These are phyloP conservation scores for Priocnemis perturbator DNA, from an alignment of 2,888 invertebrate species.

Conservation along the genomic window DNA sequence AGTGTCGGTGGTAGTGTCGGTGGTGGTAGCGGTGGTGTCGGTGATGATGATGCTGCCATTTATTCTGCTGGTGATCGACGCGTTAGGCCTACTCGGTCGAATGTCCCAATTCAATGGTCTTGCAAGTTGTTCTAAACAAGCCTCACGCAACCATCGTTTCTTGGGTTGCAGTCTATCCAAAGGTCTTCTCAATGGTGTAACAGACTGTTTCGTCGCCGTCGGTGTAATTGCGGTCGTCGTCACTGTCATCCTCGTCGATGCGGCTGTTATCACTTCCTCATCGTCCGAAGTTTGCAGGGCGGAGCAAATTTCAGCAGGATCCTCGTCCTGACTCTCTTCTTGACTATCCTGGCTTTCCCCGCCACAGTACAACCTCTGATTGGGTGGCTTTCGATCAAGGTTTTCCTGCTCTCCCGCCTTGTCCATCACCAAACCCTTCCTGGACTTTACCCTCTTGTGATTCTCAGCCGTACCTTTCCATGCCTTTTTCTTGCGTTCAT, in stretches of 20 bases:
- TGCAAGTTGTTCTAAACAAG: conserved; percentile 76
- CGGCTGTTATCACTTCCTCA: conserved; percentile 59
- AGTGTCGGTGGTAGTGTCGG: conserved; percentile 9
- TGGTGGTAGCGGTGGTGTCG: conserved; percentile 20
- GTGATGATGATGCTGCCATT: background rate
- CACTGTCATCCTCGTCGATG: too few relatives aligned
- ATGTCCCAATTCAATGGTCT: conserved; percentile 77
- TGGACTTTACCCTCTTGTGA: conserved; percentile 74
- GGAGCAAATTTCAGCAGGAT: conserved; percentile 63
- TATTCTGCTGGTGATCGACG: conserved; percentile 20
- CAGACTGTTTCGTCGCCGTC: conserved; percentile 57
- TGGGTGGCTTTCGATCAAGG: conserved; percentile 63
- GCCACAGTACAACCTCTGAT: conserved; percentile 64
- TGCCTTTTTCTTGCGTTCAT: conserved; percentile 73
- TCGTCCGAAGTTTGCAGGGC: conserved; percentile 70
- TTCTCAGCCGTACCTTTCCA: conserved; percentile 75
- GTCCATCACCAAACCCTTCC: conserved; percentile 75
- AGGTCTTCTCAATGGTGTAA: conserved; percentile 66
- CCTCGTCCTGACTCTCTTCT: conserved; percentile 72
- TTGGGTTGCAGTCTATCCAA: conserved; percentile 77
- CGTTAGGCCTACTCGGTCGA: conserved; percentile 24
- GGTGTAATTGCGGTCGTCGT: too few relatives aligned
- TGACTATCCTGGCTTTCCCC: conserved; percentile 69
- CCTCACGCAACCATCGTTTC: conserved; percentile 80
- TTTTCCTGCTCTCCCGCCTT: conserved; percentile 73